A percentile compares a stretch with the other conserved stretches of the same genome.
Evolutionary conservation across 2,113 vertebrate species (phyloP).

Genomic region (Orycteropus afer): DNA sequence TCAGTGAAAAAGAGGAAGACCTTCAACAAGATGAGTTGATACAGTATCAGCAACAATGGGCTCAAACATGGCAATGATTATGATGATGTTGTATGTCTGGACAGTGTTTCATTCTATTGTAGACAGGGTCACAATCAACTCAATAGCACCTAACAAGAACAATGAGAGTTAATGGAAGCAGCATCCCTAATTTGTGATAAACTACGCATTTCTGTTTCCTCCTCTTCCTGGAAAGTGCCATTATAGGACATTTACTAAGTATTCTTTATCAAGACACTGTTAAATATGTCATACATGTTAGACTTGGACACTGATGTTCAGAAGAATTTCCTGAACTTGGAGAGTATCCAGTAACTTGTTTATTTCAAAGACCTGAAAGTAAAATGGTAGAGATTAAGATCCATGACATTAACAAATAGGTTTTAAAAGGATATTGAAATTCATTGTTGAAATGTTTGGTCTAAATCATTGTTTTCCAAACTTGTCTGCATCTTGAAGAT

Average conservation of each 20-base stretch:
- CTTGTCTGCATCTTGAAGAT: not conserved
- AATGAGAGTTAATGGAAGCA: not conserved
- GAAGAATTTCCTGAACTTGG: slow-evolving; percentile 22
- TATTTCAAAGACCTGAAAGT: slow-evolving; percentile 2
- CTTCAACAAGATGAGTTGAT: too few relatives aligned
- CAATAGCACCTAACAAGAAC: too few relatives aligned
- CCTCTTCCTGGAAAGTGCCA: not conserved
- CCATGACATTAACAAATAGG: not conserved
- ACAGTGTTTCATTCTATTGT: too few relatives aligned
- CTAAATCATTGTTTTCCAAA: not conserved
- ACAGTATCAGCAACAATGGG: too few relatives aligned
- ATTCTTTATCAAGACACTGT: not conserved
- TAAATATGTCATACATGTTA: slow-evolving; percentile 16
- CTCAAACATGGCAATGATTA: too few relatives aligned
- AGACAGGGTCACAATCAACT: too few relatives aligned
- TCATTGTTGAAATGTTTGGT: not conserved
- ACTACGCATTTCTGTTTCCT: not conserved
- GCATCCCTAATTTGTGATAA: not conserved
- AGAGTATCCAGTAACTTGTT: not conserved
- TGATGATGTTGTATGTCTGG: too few relatives aligned
- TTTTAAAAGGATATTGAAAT: not conserved
- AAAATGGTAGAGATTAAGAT: not conserved
- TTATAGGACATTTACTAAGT: not conserved
- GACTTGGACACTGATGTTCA: not conserved
- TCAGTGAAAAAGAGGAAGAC: too few relatives aligned